Base-by-base conservation (phyloP, 2,888 invertebrate species). In the Odontomyia ornata region DNA sequence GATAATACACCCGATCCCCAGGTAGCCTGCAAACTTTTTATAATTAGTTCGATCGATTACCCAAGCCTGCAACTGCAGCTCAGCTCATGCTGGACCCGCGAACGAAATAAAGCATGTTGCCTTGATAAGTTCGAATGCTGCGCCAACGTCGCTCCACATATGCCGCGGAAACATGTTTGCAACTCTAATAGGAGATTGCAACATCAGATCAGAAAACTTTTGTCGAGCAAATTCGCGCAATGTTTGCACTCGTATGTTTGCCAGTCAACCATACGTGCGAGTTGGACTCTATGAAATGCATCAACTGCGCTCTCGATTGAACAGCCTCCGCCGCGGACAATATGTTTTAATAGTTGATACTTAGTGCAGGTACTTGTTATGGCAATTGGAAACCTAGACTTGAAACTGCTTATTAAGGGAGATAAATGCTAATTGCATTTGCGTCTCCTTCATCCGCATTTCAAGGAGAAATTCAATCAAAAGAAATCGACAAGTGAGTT, bases 141-240 rank as follows among this genome's bases (percentile, higher is more conserved):
- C 25, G 60, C 13, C 15, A 13, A 4, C 52, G 4, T 64, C 64
- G 28, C 64, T 3, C 15, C 11, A 36, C 69, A 47, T 69, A 25
- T 47, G 27, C 30, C 46, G 13, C 5, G 46, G 47, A 23, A 46
- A 43, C 46, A 67, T 18, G 36, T 36, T 36, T 47, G 69, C 69
- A 69, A 69, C 69, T 47, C 47, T 1, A 47, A 69, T 25, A 9
- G 23, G 21, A 15, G 46, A 69, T 69, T 69, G 47, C 69, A 47
- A 46, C 46, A 69, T 69, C n/a, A n/a, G n/a, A n/a, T n/a, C n/a
- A n/a, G 21, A 13, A 47, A 46, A 47, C 15, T 69, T 69, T 23
- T 30, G 27, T 30, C 21, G 21, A 18, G 11, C 25, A 18, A 25
- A 21, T 60, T 60, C 36, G 36, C 36, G 36, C 9, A 36, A 36